phyloP scores from a whole-genome alignment of 2,888 invertebrate species.

The Papilio elwesi region DNA sequence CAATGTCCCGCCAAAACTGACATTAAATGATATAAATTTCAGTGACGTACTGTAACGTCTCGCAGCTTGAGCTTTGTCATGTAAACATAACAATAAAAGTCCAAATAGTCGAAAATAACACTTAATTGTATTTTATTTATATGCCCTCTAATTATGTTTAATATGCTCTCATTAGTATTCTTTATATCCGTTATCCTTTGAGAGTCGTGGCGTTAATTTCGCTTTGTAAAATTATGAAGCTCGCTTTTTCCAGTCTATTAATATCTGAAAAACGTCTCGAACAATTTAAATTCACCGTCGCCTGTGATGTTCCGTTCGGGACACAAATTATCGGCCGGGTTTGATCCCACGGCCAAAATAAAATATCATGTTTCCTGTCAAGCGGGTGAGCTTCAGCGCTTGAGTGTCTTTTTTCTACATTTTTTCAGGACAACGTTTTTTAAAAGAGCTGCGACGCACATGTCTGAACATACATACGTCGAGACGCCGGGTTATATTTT shows the following conservation, averaged over 20 bases:
- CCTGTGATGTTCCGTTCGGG: constrained; percentile 76
- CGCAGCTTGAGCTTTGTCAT: constrained; percentile 36
- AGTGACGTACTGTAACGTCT: constrained; percentile 34
- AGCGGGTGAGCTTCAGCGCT: constrained; percentile 76
- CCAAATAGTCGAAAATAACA: constrained; percentile 20
- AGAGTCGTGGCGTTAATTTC: constrained; percentile 53
- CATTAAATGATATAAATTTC: constrained; percentile 8
- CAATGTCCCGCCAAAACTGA: constrained; percentile 20
- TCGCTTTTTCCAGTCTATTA: constrained; percentile 62
- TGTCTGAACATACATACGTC: constrained; percentile 78
- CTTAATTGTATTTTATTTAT: constrained; percentile 33
- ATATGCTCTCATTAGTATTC: constrained; percentile 34
- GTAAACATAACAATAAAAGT: constrained; percentile 30
- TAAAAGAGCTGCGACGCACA: constrained; percentile 78
- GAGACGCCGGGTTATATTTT: constrained; percentile 59
- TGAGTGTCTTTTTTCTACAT: constrained; percentile 72
- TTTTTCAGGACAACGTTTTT: constrained; percentile 75
- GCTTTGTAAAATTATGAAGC: constrained; percentile 60
- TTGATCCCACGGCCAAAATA: constrained; percentile 84
- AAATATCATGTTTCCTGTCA: constrained; percentile 85
- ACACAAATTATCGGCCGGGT: constrained; percentile 82
- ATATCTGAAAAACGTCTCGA: constrained; percentile 66
- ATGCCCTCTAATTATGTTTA: constrained; percentile 35
- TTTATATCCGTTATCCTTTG: constrained; percentile 51
- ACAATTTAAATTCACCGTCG: constrained; percentile 75